Evolutionary conservation across 1,140 invertebrate genomes (phyloP), one percentile per base, ranked within the genome.

Genomic region (Zaprionus ghesquierei): DNA sequence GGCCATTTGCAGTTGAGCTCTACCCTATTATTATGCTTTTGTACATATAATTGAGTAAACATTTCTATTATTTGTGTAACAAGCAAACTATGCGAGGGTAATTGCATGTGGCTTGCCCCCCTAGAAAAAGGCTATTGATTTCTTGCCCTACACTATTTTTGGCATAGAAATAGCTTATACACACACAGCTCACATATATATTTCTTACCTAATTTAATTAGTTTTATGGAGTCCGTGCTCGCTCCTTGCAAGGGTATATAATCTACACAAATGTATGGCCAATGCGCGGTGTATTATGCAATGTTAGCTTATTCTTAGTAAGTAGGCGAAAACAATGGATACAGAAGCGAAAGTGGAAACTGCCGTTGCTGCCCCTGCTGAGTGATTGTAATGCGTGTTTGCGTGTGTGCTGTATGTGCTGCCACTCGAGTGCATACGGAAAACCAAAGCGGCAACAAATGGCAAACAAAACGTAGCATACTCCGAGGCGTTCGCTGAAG

Each of bases 401-500:
- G 31, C 15, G 6, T 27, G 44, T 65, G 53, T 35, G 31, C n/a
- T 33, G 33, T 35, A 41, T 49, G 31, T 49, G 59, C 63, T 29
- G 61, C 35, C 75, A 56, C 44, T 68, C 49, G 79, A 62, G 81
- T 64, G 74, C 64, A 72, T 49, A 53, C 29, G 27, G 12, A 33
- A 55, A 55, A 59, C 59, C 59, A 71, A 68, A 85, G 75, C 63
- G 81, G 56, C 78, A 86, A 87, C 81, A 86, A 86, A 81, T 81
- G 63, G 75, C 82, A 78, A 85, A 86, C 82, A 86, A 86, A 86
- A 81, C 82, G 81, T 66, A 66, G 82, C 82, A 81, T 58, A 75
- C 77, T 54, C 23, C n/a, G 23, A 38, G 78, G 53, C 77, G 63
- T 51, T 68, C 75, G 75, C 22, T 63, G 66, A 35, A 68, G 78